phyloP scores from a whole-genome alignment of 2,888 invertebrate genomes.

The Drosophila mayaguana region DNA sequence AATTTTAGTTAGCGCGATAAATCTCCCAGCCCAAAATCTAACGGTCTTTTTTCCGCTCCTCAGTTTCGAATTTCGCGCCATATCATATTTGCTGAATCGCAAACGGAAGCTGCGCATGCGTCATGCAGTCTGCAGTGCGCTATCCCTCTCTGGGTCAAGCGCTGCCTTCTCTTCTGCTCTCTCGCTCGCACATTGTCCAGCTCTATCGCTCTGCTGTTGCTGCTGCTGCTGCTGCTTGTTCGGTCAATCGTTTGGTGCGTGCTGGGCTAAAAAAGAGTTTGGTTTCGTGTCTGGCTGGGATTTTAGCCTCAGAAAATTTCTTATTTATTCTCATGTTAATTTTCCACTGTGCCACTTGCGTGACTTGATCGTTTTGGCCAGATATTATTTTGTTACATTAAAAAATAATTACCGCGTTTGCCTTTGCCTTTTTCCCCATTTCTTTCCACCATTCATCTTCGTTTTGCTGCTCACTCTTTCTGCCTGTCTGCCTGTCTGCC shows the following conservation, averaged over 20 bases:
- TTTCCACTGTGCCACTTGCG: conserved; percentile 74
- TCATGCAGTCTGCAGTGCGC: conserved; percentile 37
- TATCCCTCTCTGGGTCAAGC: conserved; percentile 29
- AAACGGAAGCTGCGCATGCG: conserved; percentile 78
- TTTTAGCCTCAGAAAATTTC: conserved; percentile 77
- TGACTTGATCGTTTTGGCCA: conserved; percentile 82
- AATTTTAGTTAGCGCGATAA: conserved; percentile 45
- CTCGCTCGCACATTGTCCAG: background rate
- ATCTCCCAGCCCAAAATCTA: conserved; percentile 54
- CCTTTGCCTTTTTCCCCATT: conserved; percentile 57
- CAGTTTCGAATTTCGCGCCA: conserved; percentile 58
- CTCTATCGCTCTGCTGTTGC: background rate
- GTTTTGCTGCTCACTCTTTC: background rate
- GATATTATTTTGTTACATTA: conserved; percentile 83
- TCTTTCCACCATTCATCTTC: conserved; percentile 12
- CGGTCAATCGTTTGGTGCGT: conserved; percentile 46
- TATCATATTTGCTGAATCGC: conserved; percentile 59
- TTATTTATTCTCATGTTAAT: conserved; percentile 81
- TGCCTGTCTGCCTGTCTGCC: conserved; percentile 15
- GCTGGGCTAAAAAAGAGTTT: conserved; percentile 46
- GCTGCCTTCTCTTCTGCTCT: background rate
- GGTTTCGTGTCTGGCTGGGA: conserved; percentile 70
- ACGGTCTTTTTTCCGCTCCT: conserved; percentile 45
- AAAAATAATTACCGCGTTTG: conserved; percentile 81
- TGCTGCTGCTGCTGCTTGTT: background rate